Base-by-base conservation (phyloP, 2,113 vertebrate species). In the Hirundichthys speculiger region DNA sequence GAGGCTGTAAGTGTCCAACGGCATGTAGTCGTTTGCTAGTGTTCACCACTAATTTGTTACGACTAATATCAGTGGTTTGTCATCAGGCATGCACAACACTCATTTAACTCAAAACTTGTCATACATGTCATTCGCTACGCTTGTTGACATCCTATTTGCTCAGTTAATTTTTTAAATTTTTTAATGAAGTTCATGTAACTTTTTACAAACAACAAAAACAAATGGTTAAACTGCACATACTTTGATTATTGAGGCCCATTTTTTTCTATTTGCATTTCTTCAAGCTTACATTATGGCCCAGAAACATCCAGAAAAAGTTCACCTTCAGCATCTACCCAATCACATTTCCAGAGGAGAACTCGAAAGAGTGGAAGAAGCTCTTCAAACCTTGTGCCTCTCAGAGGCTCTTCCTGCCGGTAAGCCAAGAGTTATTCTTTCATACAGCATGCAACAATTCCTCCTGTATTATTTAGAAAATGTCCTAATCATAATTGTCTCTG, bases 341-440 rank as follows among this genome's bases (percentile, higher is more conserved):
- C 90, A 96, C 93, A 22, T 99, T 98, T 88, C 98, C 96, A 6
- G 82, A 81, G 13, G 94, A 95, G 64, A 95, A 96, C 76, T 94
- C 92, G 15, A 88, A 73, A 5, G 95, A 98, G 77, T 99, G 98
- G 98, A 99, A 95, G 91, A 97, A 94, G 61, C 92, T 99, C 20
- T 99, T 99, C 82, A 99, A 98, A 81, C 96, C 97, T 0, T 99
- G 98, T 90, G 96, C 97, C 58, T 98, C 98, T 51, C 98, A 99
- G 87, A 94, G 97, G 64, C 92, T 99, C 0, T 99, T 99, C 82
- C 93, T 99, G 49, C 98, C 96, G 14, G 98, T 99, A 91, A 91
- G 94, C 93, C 16, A n/a, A 21, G 1, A 67, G 1, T 54, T 4
- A 20, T 69, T 58, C 2, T 57, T 5, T n/a, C 4, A 6, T 43